These are phyloP conservation scores for Cheirogaleus major DNA, from an alignment of 2,797 vertebrate species.

Conservation along the genomic window DNA sequence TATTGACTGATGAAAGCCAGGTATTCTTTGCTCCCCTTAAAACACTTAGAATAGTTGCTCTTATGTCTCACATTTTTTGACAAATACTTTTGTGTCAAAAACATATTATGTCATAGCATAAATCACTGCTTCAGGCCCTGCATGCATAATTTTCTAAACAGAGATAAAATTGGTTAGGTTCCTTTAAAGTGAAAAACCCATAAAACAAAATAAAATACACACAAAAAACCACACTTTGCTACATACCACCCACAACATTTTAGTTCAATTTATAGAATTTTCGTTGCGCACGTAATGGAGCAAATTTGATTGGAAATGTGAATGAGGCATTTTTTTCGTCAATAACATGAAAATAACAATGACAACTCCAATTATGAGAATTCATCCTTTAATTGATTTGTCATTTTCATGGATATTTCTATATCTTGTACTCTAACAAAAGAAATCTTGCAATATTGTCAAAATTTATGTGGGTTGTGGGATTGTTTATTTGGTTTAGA, in stretches of 20 bases:
- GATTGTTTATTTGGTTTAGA: constrained; percentile 36
- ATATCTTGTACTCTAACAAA: constrained; percentile 40
- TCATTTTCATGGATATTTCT: constrained; percentile 44
- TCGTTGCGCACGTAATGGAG: background rate
- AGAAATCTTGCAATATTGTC: background rate
- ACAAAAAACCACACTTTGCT: background rate
- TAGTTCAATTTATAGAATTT: constrained; percentile 37
- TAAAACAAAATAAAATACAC: constrained; percentile 37
- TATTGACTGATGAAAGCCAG: constrained; percentile 5
- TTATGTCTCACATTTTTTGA: constrained; percentile 69
- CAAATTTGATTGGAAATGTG: constrained; percentile 42
- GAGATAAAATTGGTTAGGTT: constrained; percentile 55
- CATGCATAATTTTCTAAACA: constrained; percentile 46
- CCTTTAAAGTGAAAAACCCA: constrained; percentile 25
- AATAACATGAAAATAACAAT: background rate
- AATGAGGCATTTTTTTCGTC: background rate
- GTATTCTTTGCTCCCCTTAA: constrained; percentile 32
- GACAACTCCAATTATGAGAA: constrained; percentile 4
- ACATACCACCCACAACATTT: background rate
- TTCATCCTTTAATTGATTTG: constrained; percentile 50
- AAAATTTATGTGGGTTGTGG: background rate
- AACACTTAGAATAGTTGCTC: constrained; percentile 60
- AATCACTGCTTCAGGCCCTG: constrained; percentile 41
- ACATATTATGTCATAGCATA: constrained; percentile 62
- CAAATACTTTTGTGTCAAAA: constrained; percentile 68